phyloP scores from a whole-genome alignment of 2,113 vertebrate species.

The Meles meles region DNA sequence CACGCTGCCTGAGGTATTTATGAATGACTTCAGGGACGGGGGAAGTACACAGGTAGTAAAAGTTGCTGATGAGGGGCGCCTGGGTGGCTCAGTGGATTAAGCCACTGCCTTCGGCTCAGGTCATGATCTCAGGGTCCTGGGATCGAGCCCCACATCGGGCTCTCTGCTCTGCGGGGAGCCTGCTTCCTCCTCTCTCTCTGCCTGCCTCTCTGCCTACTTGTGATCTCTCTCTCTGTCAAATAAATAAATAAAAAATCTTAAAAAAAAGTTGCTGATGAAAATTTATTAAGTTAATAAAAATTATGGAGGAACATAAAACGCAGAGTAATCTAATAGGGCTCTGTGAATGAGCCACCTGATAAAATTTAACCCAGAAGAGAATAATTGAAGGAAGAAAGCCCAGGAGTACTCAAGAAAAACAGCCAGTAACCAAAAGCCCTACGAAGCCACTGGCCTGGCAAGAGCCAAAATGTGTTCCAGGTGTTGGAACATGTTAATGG shows the following conservation, averaged over 20 bases:
- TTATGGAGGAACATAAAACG: neutral
- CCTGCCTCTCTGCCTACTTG: no score
- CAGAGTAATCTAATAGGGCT: neutral
- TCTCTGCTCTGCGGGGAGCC: no score
- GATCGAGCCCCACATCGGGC: no score
- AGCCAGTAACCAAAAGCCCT: neutral
- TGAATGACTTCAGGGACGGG: neutral
- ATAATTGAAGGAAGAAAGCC: neutral
- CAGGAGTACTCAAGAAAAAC: neutral
- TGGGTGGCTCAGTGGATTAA: no score
- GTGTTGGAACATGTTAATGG: neutral
- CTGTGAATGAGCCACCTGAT: neutral
- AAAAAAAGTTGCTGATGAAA: no score
- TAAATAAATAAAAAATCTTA: no score
- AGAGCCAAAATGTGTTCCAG: neutral
- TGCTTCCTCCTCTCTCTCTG: no score
- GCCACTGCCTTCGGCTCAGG: no score
- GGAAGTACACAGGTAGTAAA: neutral
- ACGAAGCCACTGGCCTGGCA: neutral
- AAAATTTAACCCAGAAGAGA: neutral
- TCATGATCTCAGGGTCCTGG: no score
- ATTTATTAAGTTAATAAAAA: slow-evolving; percentile 36
- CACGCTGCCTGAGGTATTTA: neutral
- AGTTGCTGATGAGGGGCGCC: no score
- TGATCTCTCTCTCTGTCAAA: no score